These are phyloP conservation scores for Gallinago paraguaiae DNA, from an alignment of 2,113 vertebrate genomes.

Conservation along the genomic window DNA sequence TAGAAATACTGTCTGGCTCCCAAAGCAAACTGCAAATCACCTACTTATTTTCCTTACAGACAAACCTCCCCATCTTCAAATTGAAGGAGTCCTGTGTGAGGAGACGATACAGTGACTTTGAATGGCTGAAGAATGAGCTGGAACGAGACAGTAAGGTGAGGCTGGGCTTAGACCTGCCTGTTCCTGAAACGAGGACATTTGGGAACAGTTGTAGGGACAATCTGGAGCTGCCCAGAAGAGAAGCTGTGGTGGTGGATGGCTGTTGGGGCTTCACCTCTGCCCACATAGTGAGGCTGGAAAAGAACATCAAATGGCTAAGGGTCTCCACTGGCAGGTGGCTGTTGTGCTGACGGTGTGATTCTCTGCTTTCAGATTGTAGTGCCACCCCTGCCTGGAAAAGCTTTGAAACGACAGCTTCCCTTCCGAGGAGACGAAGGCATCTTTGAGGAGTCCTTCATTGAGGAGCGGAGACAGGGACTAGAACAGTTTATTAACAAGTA, in stretches of 20 bases:
- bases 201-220: neutral
- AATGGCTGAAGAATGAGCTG: constrained; percentile 98
- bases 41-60: constrained; percentile 73
- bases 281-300: neutral
- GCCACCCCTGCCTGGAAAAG: constrained; percentile 95
- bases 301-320: neutral
- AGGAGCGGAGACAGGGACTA: constrained; percentile 92
- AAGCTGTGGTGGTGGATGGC: neutral
- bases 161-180: neutral
- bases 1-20: neutral
- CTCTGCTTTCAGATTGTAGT: constrained; percentile 91
- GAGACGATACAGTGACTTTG: constrained; percentile 97
- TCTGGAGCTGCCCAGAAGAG: neutral
- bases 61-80: constrained; percentile 98
- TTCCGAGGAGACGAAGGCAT: constrained; percentile 96
- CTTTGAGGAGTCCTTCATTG: constrained; percentile 97
- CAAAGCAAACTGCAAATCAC: neutral
- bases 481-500: constrained; percentile 99
- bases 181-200: neutral
- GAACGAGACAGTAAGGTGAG: constrained; percentile 98
- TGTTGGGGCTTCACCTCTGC: neutral
- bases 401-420: constrained; percentile 95
- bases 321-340: neutral
- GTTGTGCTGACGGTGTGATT: neutral
- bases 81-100: constrained; percentile 94